Conservation (phyloP, 2,888 invertebrate genomes). For the Microctonus hyperodae region DNA sequence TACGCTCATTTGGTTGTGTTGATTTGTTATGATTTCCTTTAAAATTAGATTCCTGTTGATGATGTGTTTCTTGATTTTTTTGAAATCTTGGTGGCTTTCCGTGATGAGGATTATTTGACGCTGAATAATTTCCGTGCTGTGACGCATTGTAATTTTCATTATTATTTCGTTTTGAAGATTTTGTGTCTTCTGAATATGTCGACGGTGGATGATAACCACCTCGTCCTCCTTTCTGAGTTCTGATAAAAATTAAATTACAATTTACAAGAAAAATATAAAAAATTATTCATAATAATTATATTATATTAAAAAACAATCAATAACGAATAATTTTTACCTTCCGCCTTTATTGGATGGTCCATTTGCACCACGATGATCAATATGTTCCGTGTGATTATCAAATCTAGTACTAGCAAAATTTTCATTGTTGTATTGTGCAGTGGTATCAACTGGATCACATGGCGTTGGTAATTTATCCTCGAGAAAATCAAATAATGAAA, state of each 20-base stretch:
- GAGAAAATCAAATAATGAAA: conserved; percentile 82
- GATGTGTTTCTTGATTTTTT: conserved; percentile 61
- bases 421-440: conserved; percentile 36
- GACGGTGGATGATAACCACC: conserved; percentile 54
- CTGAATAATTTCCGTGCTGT: conserved; percentile 41
- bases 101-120: conserved; percentile 47
- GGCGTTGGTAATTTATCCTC: conserved; percentile 78
- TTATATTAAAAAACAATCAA: too few relatives aligned
- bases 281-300: not conserved
- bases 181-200: conserved; percentile 49
- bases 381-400: conserved; percentile 50
- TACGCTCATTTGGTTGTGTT: conserved; percentile 46
- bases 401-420: conserved; percentile 39
- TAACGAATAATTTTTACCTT: conserved; percentile 45
- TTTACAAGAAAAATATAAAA: not conserved
- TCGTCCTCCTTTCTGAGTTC: conserved; percentile 50
- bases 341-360: conserved; percentile 49
- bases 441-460: conserved; percentile 64
- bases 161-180: conserved; percentile 46
- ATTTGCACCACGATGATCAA: conserved; percentile 44
- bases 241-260: conserved; percentile 29
- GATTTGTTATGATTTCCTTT: conserved; percentile 39
- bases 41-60: conserved; percentile 41
- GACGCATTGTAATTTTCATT: conserved; percentile 38
- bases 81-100: conserved; percentile 71